phyloP scores from a whole-genome alignment of 2,113 vertebrate species.

The Pao palembangensis region DNA sequence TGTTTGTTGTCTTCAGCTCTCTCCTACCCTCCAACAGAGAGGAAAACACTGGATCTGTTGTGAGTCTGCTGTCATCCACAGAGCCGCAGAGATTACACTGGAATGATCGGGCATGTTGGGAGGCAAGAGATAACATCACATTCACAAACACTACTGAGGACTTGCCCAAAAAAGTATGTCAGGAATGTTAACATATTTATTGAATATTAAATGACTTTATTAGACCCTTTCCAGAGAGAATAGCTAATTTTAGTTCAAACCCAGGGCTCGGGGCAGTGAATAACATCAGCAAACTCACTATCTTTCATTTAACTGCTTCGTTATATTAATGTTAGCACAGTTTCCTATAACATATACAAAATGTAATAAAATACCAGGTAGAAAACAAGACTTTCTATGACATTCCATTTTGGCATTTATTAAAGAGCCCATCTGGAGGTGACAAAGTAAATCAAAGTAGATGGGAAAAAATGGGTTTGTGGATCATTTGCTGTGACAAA shows the following conservation, averaged over 20 bases:
- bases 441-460: too few relatives aligned
- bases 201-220: neutral
- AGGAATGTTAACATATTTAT: neutral
- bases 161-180: neutral
- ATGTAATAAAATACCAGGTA: too few relatives aligned
- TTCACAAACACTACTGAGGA: neutral
- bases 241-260: too few relatives aligned
- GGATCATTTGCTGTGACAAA: too few relatives aligned
- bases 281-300: too few relatives aligned
- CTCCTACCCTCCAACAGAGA: slow-evolving; percentile 23
- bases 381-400: neutral
- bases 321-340: too few relatives aligned
- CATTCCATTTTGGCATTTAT: neutral
- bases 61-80: slow-evolving; percentile 46
- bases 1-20: slow-evolving; percentile 37
- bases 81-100: slow-evolving; percentile 46
- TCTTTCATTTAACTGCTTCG: too few relatives aligned
- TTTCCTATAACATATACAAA: too few relatives aligned
- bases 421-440: neutral
- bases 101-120: too few relatives aligned
- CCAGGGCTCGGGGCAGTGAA: too few relatives aligned
- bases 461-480: too few relatives aligned
- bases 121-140: too few relatives aligned
- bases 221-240: neutral
- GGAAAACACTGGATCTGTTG: slow-evolving; percentile 39